phyloP scores from a whole-genome alignment of 2,888 invertebrate species.

The Andrena haemorrhoa region DNA sequence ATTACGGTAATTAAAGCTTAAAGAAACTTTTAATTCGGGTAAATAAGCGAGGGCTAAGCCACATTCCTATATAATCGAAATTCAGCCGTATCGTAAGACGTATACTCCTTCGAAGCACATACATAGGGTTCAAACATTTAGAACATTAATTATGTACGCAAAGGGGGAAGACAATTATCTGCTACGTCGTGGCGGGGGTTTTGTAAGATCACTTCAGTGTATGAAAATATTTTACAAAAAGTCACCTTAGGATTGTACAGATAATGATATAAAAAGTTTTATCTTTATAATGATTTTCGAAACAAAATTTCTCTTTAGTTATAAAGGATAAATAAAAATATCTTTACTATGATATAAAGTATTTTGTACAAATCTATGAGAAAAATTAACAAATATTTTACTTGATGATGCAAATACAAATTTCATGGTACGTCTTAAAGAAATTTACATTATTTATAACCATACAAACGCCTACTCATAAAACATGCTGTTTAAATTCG shows the following conservation, averaged over 20 bases:
- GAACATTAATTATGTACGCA: conserved; percentile 28
- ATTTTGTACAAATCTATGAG: conserved; percentile 70
- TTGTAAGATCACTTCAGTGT: conserved; percentile 42
- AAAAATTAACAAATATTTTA: conserved; percentile 54
- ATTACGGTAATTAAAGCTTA: conserved; percentile 43
- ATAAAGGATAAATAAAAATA: conserved; percentile 38
- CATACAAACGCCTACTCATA: conserved; percentile 6
- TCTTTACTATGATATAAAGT: conserved; percentile 50
- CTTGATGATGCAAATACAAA: conserved; percentile 51
- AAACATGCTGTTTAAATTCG: conserved; percentile 15
- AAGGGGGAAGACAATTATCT: conserved; percentile 21
- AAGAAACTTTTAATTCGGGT: conserved; percentile 46
- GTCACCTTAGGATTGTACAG: conserved; percentile 50
- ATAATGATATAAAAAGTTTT: conserved; percentile 32
- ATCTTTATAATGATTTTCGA: conserved; percentile 43
- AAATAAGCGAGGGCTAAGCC: conserved; percentile 47
- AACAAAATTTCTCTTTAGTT: conserved; percentile 31
- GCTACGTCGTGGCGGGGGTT: conserved; percentile 22
- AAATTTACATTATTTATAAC: conserved; percentile 40
- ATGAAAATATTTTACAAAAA: conserved; percentile 32
- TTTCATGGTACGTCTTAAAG: conserved; percentile 43
- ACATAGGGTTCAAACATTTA: conserved; percentile 29
- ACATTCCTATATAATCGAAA: conserved; percentile 61
- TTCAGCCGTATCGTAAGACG: conserved; percentile 50
- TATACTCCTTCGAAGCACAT: conserved; percentile 40